These are phyloP conservation scores for Mnemiopsis leidyi DNA, from an alignment of 37 sponge, comb jelly and placozoan genomes.

Conservation along the genomic window DNA sequence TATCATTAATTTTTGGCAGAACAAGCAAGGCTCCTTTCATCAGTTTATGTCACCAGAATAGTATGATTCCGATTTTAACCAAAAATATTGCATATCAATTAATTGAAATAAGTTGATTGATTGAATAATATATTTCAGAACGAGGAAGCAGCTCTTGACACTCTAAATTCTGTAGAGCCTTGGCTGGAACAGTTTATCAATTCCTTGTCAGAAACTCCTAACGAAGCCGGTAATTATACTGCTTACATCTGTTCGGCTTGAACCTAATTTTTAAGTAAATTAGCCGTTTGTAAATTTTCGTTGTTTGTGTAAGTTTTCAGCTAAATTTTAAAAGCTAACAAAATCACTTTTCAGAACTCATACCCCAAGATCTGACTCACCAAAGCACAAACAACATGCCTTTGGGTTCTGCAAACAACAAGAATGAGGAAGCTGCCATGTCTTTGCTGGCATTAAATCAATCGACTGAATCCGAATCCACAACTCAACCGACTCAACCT, in stretches of 20 bases:
- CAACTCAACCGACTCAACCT: not conserved
- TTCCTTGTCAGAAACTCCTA: not conserved
- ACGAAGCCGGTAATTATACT: not conserved
- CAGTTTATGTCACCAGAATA: no score
- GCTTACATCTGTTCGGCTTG: no score
- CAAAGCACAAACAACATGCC: not conserved
- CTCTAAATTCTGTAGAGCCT: not conserved
- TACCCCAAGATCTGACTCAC: not conserved
- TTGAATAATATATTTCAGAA: no score
- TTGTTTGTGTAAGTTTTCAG: no score
- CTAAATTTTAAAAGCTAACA: not conserved
- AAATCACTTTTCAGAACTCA: not conserved
- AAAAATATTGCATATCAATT: no score
- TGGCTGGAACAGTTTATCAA: conserved; percentile 35
- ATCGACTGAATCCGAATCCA: not conserved
- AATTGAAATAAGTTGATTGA: no score
- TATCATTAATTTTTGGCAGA: no score
- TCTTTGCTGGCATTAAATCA: not conserved
- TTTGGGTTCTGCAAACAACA: no score
- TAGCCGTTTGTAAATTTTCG: no score
- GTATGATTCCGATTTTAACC: no score
- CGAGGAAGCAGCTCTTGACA: conserved; percentile 49
- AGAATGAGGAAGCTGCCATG: conserved; percentile 26
- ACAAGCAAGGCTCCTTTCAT: no score
- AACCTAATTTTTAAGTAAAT: no score